These are phyloP conservation scores for Hirundo rustica DNA, from an alignment of 2,797 vertebrate species.

Conservation along the genomic window DNA sequence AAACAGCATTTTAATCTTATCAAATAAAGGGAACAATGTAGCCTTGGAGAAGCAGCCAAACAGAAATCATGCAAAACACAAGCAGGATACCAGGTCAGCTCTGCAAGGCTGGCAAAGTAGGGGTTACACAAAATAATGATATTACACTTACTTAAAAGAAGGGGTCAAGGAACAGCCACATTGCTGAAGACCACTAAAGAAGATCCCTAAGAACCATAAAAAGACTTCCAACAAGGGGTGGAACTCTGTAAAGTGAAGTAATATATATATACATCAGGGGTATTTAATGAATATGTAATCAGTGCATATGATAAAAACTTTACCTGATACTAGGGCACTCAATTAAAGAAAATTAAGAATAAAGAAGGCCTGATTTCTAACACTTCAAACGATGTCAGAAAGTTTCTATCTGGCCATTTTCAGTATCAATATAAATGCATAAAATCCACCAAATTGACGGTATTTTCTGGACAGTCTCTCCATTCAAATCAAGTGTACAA, in stretches of 20 bases:
- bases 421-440: background rate
- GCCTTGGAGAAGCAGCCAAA: background rate
- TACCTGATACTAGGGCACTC: background rate
- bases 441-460: background rate
- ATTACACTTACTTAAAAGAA: background rate
- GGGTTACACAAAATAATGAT: accelerated
- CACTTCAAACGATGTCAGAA: background rate
- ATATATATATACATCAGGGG: background rate
- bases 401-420: background rate
- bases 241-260: background rate
- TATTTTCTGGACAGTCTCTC: background rate
- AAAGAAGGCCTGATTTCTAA: background rate
- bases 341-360: background rate
- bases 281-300: background rate
- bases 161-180: background rate
- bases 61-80: background rate
- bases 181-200: background rate
- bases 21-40: background rate
- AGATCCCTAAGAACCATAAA: background rate
- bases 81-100: background rate
- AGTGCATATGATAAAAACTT: background rate
- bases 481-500: background rate
- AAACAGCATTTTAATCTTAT: background rate
- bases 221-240: background rate
- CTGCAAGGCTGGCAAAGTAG: background rate